Conservation (phyloP, 2,797 vertebrate species). For the Apodemus agrarius region DNA sequence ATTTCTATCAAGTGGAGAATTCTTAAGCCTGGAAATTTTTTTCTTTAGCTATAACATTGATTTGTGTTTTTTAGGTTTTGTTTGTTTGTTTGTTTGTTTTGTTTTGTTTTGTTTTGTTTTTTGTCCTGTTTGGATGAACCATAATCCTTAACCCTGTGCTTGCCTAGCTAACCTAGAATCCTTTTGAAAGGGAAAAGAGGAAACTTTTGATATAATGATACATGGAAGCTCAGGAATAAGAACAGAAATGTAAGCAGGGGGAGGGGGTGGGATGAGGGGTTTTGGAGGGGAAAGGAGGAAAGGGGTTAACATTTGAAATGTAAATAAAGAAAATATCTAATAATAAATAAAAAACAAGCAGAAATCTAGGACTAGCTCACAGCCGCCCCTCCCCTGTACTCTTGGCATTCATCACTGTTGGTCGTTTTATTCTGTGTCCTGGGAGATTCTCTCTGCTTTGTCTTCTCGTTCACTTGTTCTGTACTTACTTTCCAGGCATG, state of each 20-base stretch:
- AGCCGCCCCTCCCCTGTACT: background rate
- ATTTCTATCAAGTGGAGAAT: background rate
- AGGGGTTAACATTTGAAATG: no score
- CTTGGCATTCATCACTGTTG: background rate
- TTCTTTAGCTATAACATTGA: constrained; percentile 46
- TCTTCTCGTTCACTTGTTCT: constrained; percentile 14
- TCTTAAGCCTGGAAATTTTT: background rate
- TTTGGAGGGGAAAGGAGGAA: no score
- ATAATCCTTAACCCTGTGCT: background rate
- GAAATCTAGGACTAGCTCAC: background rate
- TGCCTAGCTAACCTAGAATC: background rate
- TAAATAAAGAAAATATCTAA: no score
- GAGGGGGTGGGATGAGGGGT: no score
- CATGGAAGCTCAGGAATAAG: background rate
- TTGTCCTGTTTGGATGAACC: background rate
- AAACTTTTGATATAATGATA: constrained; percentile 2
- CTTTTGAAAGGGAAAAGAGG: background rate
- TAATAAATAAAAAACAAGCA: background rate
- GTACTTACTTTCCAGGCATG: background rate
- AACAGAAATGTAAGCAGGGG: background rate
- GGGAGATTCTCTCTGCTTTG: constrained; percentile 4
- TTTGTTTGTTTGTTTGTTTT: background rate
- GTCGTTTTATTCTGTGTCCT: background rate
- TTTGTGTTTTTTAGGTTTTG: background rate
- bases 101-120: background rate